A percentile compares a stretch with the other conserved stretches of the same genome.
phyloP scores from a whole-genome alignment of 2,113 vertebrate species.

The Picathartes gymnocephalus region DNA sequence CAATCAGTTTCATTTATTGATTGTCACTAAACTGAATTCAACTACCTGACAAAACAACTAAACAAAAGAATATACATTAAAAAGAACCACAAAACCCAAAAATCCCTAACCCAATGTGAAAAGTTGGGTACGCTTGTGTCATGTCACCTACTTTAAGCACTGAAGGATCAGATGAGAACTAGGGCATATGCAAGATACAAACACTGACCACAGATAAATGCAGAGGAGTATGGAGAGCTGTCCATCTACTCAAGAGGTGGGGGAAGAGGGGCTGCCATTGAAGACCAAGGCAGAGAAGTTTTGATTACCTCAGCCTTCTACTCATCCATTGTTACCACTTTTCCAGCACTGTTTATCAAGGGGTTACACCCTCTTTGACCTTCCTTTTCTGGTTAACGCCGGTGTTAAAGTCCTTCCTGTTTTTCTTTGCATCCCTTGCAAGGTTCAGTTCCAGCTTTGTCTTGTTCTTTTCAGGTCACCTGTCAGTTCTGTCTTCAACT shows the following conservation, averaged over 20 bases:
- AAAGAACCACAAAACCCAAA: not conserved
- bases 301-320: not conserved
- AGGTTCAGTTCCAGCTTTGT: not conserved
- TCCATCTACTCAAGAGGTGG: not conserved
- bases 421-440: not conserved
- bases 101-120: not conserved
- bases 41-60: not conserved
- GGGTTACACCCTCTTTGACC: not conserved
- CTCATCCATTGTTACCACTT: not conserved
- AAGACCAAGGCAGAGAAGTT: not conserved
- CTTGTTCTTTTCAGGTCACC: not conserved
- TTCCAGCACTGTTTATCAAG: not conserved
- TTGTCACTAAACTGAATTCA: not conserved
- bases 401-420: not conserved
- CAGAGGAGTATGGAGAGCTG: not conserved
- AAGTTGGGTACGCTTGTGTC: not conserved
- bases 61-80: not conserved
- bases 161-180: not conserved
- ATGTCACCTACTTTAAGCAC: not conserved
- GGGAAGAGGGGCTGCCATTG: not conserved
- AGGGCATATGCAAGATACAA: not conserved
- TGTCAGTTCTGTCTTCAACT: not conserved
- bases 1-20: not conserved
- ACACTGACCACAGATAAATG: not conserved
- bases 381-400: not conserved